Base-by-base conservation (phyloP, 2,113 vertebrate genomes). In the Cygnus atratus region DNA sequence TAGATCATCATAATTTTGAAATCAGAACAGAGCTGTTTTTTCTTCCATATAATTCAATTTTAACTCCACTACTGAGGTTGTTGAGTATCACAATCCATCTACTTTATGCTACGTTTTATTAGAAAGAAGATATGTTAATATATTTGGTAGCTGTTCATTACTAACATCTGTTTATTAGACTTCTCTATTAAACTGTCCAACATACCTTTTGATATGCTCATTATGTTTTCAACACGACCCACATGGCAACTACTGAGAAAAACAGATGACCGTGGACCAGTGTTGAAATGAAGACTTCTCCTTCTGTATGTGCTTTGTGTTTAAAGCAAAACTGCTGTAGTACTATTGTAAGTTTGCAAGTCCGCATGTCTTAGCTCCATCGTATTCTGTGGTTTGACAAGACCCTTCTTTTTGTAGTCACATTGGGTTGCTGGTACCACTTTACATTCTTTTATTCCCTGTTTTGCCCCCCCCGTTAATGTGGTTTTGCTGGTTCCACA, bases 1-100 rank as follows among this genome's bases (percentile, higher is more conserved):
- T 96, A 97, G 94, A 98, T 98, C 97, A 97, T 96, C 95, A 96
- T 98, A 97, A 98, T 97, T 98, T 94, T 92, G 87, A 97, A 97
- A 97, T 97, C 97, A 96, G 96, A 95, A 92, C 90, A 88, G 96
- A 95, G 96, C 83, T 89, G 88, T 3, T 90, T 93, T 92, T 90
- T 93, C 88, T 95, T 92, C 76, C 87, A 75, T 96, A 93, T 97
- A 97, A 98, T 96, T 97, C 95, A 96, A 89, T 96, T 95, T 96
- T 97, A 94, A 85, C 96, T 93, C 35, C 48, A 73, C 83, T n/a
- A 6, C 87, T 5, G 75, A 95, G 93, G 80, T 94, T 94, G 94
- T 62, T 5, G 86, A 95, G 68, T 68, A 84, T 91, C 91, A 54
- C 39, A 78, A 96, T 96, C 88, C 79, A 91, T 93, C 97, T 95